A percentile compares a stretch with the other conserved stretches of the same genome.
phyloP scores from a whole-genome alignment of 2,888 invertebrate species.

The Cephonodes hylas region DNA sequence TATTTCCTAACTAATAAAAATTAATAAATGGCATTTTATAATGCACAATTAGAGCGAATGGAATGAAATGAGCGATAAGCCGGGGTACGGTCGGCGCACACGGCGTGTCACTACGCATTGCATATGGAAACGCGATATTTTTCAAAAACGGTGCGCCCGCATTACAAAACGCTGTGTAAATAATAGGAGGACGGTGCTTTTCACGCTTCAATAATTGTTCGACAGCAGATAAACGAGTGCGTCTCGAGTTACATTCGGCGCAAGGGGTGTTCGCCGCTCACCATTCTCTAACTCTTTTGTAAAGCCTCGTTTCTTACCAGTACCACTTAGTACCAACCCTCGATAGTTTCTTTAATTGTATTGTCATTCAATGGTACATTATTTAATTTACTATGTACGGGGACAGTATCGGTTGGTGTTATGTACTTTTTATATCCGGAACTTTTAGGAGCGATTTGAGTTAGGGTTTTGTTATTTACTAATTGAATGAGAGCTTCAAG shows the following conservation, averaged over 20 bases:
- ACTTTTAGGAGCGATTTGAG: background rate
- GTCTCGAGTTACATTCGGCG: conserved; percentile 64
- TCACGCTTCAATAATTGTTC: conserved; percentile 82
- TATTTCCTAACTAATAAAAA: background rate
- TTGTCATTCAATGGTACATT: background rate
- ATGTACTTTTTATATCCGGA: background rate
- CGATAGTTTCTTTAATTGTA: background rate
- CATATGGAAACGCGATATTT: conserved; percentile 76
- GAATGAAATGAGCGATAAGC: background rate
- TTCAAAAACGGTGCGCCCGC: conserved; percentile 74
- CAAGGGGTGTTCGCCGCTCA: conserved; percentile 52
- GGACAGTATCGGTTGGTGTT: background rate
- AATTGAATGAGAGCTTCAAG: no score
- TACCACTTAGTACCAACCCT: background rate
- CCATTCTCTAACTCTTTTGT: conserved; percentile 64
- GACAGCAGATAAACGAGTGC: conserved; percentile 77
- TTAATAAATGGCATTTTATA: background rate
- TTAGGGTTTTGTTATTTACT: no score
- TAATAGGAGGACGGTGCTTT: conserved; percentile 80
- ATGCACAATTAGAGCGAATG: background rate
- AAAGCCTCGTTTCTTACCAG: conserved; percentile 19
- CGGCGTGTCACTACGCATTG: conserved; percentile 30
- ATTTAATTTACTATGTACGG: background rate
- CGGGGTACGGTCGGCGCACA: background rate
- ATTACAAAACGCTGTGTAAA: conserved; percentile 77